Evolutionary conservation across 2,797 vertebrate genomes (phyloP).

Genomic region (Naso thynnoides): DNA sequence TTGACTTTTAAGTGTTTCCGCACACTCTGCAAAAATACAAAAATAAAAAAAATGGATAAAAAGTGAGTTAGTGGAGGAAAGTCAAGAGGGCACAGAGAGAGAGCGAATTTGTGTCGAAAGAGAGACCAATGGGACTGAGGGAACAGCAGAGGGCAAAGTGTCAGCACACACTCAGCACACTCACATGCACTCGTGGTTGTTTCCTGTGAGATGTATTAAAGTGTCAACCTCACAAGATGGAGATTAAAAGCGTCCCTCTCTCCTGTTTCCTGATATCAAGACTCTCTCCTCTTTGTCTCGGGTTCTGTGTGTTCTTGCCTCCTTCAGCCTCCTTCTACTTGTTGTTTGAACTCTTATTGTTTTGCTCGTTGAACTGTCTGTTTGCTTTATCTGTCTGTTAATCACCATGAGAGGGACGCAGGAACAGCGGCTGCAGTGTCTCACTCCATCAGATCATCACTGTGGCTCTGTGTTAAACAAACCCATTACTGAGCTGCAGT

Average conservation of each 20-base stretch:
- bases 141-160: slow-evolving; percentile 43
- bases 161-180: slow-evolving; percentile 20
- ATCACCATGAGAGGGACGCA: neutral
- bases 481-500: slow-evolving; percentile 14
- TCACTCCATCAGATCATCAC: slow-evolving; percentile 7
- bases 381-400: slow-evolving; percentile 29
- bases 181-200: neutral
- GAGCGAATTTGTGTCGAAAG: slow-evolving; percentile 27
- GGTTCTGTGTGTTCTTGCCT: neutral
- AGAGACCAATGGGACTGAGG: slow-evolving; percentile 47
- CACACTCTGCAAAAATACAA: slow-evolving; percentile 32
- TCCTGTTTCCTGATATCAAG: slow-evolving; percentile 26
- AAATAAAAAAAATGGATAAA: slow-evolving; percentile 44
- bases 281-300: neutral
- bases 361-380: slow-evolving; percentile 41
- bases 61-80: slow-evolving; percentile 43
- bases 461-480: neutral
- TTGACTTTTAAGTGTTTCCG: slow-evolving; percentile 54
- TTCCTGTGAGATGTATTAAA: slow-evolving; percentile 22
- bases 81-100: slow-evolving; percentile 46
- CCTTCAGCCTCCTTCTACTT: neutral
- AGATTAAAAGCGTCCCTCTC: slow-evolving; percentile 39
- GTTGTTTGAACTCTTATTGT: slow-evolving; percentile 15
- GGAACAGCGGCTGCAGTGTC: neutral
- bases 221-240: slow-evolving; percentile 33